phyloP scores from a whole-genome alignment of 2,113 vertebrate species.

The Protobothrops flavoviridis region DNA sequence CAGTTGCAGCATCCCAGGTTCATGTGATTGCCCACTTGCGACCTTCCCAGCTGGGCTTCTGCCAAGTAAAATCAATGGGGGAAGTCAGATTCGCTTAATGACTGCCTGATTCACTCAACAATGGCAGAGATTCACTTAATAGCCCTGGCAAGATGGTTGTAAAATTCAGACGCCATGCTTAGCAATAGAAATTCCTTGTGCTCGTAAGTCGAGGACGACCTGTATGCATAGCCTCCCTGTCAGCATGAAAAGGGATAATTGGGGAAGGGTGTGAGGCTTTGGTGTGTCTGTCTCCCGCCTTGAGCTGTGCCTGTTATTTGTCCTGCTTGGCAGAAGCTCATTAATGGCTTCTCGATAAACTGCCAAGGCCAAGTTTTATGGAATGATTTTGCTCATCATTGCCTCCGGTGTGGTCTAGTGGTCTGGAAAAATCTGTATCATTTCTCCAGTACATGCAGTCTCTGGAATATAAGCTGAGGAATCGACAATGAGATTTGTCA shows the following conservation, averaged over 20 bases:
- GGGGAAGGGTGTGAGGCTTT: rapidly evolving
- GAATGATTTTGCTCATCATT: constrained; percentile 40
- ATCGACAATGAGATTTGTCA: constrained; percentile 34
- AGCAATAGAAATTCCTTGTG: too few species aligned
- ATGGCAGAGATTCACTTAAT: too few species aligned
- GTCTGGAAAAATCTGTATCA: constrained; percentile 54
- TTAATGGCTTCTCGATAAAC: constrained; percentile 39
- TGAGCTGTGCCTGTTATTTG: not conserved
- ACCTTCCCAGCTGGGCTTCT: too few species aligned
- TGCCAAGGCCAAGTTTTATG: constrained; percentile 28
- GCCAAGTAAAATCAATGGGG: too few species aligned
- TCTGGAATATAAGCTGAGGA: constrained; percentile 24
- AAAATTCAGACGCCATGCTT: too few species aligned
- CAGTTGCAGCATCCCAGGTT: too few species aligned
- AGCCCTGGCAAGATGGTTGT: too few species aligned
- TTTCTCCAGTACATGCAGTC: constrained; percentile 31
- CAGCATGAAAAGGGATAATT: not conserved
- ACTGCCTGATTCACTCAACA: too few species aligned
- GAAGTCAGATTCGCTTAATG: too few species aligned
- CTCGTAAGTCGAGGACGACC: not conserved
- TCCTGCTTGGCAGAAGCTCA: constrained; percentile 35
- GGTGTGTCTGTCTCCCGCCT: not conserved
- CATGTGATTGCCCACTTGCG: too few species aligned
- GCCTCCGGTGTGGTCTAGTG: constrained; percentile 46
- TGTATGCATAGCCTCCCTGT: not conserved